phyloP scores from a whole-genome alignment of 2,797 vertebrate genomes.

The Gallinago stenura region DNA sequence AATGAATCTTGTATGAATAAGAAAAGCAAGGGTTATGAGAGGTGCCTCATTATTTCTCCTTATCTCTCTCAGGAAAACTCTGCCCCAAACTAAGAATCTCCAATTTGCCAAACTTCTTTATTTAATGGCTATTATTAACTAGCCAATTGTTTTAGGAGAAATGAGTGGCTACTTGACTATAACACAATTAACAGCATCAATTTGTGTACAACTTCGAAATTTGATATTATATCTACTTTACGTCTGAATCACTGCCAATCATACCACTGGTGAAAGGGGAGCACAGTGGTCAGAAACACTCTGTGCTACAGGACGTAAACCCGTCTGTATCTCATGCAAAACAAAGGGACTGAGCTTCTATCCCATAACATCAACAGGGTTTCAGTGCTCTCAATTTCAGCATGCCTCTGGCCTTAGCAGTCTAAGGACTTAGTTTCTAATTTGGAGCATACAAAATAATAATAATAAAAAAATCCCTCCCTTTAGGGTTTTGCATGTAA shows the following conservation, averaged over 20 bases:
- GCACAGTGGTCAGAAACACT: background rate
- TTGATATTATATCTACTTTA: background rate
- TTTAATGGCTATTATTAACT: background rate
- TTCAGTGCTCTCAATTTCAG: background rate
- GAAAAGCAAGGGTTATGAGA: background rate
- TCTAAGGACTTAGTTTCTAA: background rate
- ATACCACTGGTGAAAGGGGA: background rate
- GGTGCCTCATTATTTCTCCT: background rate
- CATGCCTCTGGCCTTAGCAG: background rate
- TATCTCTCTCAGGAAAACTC: background rate
- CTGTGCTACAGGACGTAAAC: background rate
- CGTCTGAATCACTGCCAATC: background rate
- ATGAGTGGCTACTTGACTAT: background rate
- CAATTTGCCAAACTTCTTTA: background rate
- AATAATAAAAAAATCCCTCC: background rate
- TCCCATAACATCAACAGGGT: background rate
- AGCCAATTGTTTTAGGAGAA: background rate
- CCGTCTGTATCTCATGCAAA: background rate
- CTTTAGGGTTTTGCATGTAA: background rate
- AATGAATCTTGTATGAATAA: background rate
- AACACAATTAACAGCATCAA: background rate
- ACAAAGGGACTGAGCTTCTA: background rate
- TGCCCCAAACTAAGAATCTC: background rate
- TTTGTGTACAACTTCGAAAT: background rate
- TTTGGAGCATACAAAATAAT: background rate